Conservation (phyloP, 1,140 invertebrate species). For the Vanessa atalanta region DNA sequence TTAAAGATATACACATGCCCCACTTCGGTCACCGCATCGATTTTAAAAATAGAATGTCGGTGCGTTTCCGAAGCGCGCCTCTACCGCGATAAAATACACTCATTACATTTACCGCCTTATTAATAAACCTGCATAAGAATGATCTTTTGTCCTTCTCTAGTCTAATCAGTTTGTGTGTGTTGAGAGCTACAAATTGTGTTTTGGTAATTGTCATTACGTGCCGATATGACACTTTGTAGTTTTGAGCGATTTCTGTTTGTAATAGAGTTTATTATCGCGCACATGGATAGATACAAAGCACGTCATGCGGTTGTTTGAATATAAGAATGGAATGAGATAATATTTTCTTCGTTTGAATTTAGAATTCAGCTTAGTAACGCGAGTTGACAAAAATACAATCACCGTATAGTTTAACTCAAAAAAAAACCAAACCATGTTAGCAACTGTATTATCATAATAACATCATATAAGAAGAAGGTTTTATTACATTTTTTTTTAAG, state of each 20-base stretch:
- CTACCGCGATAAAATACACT: slow-evolving; percentile 54
- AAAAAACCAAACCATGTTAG: no score
- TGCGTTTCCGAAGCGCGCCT: slow-evolving; percentile 65
- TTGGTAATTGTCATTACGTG: not conserved
- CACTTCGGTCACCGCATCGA: slow-evolving; percentile 73
- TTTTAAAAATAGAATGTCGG: slow-evolving; percentile 73
- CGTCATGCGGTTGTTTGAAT: slow-evolving; percentile 49
- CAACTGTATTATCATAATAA: no score
- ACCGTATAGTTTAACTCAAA: no score
- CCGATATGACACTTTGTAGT: not conserved
- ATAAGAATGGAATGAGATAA: slow-evolving; percentile 49
- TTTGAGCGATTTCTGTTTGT: slow-evolving; percentile 36
- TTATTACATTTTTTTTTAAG: no score
- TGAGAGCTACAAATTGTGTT: not conserved
- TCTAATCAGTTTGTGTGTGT: not conserved
- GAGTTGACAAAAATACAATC: not conserved
- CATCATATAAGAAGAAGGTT: no score
- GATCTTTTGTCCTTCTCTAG: slow-evolving; percentile 3
- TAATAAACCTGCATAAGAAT: slow-evolving; percentile 5
- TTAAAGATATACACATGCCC: slow-evolving; percentile 60
- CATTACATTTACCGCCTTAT: slow-evolving; percentile 34
- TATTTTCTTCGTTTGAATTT: slow-evolving; percentile 36
- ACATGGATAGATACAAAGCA: not conserved
- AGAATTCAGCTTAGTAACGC: slow-evolving; percentile 24
- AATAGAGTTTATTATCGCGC: slow-evolving; percentile 49